Conservation (phyloP, 2,888 invertebrate genomes). For the Zygogramma bicolorata region DNA sequence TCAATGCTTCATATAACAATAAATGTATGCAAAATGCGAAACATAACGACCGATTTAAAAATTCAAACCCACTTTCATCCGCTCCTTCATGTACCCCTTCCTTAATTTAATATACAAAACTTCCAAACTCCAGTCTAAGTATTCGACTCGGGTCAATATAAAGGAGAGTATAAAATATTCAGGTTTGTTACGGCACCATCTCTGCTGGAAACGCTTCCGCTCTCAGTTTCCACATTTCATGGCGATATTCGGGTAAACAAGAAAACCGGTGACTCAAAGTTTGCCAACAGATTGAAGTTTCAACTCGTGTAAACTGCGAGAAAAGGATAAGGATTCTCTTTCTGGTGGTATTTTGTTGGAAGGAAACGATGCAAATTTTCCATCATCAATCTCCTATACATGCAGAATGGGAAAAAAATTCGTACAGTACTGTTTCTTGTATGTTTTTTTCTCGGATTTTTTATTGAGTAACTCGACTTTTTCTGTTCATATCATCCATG, state of each 20-base stretch:
- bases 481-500: too few species aligned
- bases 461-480: too few species aligned
- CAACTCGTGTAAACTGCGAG: neutral
- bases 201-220: constrained; percentile 33
- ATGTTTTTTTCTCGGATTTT: too few species aligned
- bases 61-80: constrained; percentile 19
- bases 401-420: neutral
- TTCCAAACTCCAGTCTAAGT: constrained; percentile 29
- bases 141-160: constrained; percentile 43
- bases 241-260: constrained; percentile 39
- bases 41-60: neutral
- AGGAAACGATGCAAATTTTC: too few species aligned
- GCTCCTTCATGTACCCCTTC: constrained; percentile 36
- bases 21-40: neutral
- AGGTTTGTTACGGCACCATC: constrained; percentile 29
- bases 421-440: too few species aligned
- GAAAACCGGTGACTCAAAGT: neutral
- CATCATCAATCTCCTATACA: neutral
- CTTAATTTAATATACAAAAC: constrained; percentile 44
- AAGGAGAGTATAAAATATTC: constrained; percentile 42
- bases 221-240: constrained; percentile 17
- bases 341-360: too few species aligned
- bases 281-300: neutral
- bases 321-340: neutral
- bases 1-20: neutral